These are phyloP conservation scores for Diorhabda carinulata DNA, from an alignment of 1,140 invertebrate genomes.

Conservation along the genomic window DNA sequence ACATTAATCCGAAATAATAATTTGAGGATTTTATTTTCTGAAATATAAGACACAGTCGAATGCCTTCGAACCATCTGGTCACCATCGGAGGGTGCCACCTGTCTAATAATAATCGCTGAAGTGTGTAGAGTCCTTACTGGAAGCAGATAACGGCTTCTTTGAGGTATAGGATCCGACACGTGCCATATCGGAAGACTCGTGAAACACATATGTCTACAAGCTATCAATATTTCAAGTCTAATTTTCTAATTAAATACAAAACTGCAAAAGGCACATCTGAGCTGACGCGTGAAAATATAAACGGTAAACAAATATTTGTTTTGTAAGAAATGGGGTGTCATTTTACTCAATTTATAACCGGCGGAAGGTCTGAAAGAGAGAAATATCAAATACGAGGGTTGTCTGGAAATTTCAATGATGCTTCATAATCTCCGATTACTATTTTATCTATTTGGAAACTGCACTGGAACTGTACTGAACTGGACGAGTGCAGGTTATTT, in stretches of 20 bases:
- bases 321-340: not conserved
- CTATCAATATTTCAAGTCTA: conserved; percentile 11
- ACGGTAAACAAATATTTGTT: conserved; percentile 12
- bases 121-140: conserved; percentile 4
- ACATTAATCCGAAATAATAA: too few relatives aligned
- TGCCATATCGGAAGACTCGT: conserved; percentile 4
- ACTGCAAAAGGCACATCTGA: not conserved
- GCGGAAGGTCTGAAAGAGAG: too few relatives aligned
- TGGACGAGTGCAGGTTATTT: too few relatives aligned
- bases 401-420: too few relatives aligned
- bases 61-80: conserved; percentile 10
- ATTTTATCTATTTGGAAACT: too few relatives aligned
- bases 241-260: conserved; percentile 12
- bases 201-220: not conserved
- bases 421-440: too few relatives aligned
- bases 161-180: conserved; percentile 8
- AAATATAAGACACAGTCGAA: conserved; percentile 6
- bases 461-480: too few relatives aligned
- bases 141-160: conserved; percentile 14
- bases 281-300: not conserved
- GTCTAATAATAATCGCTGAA: conserved; percentile 2
- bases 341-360: not conserved
- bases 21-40: too few relatives aligned
- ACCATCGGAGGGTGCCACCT: conserved; percentile 10
- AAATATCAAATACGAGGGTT: too few relatives aligned